Evolutionary conservation across 92 coral and sea anemone genomes (phyloP).

Genomic region (Isaurus tuberculatus): DNA sequence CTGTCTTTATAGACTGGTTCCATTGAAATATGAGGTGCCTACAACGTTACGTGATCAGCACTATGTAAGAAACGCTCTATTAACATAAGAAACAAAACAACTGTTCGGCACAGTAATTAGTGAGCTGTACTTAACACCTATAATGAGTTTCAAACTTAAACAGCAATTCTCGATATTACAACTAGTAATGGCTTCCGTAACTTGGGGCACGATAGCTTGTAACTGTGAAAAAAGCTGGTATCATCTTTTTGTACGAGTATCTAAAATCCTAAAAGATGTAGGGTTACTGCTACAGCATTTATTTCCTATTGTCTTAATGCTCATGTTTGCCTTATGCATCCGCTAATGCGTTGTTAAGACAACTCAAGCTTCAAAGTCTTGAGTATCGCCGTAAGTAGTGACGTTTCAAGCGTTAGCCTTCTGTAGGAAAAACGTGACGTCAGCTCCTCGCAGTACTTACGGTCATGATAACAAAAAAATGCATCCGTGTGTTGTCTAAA

Average conservation of each 20-base stretch:
- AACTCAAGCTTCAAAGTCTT: too few species aligned
- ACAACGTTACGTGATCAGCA: neutral
- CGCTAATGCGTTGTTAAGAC: too few species aligned
- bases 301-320: too few species aligned
- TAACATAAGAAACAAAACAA: neutral
- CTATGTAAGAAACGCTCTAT: neutral
- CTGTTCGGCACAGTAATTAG: neutral
- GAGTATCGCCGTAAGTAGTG: too few species aligned
- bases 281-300: too few species aligned
- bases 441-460: too few species aligned
- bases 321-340: too few species aligned
- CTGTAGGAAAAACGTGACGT: too few species aligned
- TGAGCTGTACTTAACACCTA: conserved; percentile 1
- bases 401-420: too few species aligned
- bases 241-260: neutral
- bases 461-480: too few species aligned
- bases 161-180: neutral
- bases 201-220: neutral
- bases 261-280: neutral
- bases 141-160: neutral
- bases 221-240: neutral
- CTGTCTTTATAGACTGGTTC: neutral
- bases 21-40: neutral
- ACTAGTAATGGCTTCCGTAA: neutral
- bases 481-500: too few species aligned